phyloP scores from a whole-genome alignment of 1,140 invertebrate species.

The Rhagoletis zephyria region DNA sequence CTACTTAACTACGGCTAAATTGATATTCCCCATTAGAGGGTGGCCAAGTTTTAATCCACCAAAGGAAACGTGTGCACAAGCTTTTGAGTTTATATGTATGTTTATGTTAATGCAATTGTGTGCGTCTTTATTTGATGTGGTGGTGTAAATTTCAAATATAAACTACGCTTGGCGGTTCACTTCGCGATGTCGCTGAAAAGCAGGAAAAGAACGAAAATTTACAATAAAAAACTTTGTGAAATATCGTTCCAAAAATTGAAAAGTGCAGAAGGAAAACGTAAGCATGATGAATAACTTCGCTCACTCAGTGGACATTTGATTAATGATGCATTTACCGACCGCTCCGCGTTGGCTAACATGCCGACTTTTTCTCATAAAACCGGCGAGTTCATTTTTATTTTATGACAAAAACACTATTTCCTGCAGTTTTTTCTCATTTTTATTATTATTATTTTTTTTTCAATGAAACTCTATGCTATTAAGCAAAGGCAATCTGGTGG shows the following conservation, averaged over 20 bases:
- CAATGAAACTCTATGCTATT: constrained; percentile 65
- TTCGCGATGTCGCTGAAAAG: constrained; percentile 10
- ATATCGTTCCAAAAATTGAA: constrained; percentile 40
- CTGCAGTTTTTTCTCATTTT: constrained; percentile 58
- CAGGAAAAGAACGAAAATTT: constrained; percentile 33
- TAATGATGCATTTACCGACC: constrained; percentile 72
- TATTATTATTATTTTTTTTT: constrained; percentile 64
- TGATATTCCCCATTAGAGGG: constrained; percentile 71
- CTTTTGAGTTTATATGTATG: not conserved
- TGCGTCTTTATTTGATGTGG: not conserved
- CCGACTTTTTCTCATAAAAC: constrained; percentile 47
- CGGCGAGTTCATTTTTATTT: constrained; percentile 29
- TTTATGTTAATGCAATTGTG: not conserved
- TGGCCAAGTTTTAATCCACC: constrained; percentile 61
- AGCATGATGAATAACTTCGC: constrained; percentile 71
- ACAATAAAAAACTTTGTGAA: constrained; percentile 38
- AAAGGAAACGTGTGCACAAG: constrained; percentile 29
- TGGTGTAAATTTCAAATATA: constrained; percentile 51
- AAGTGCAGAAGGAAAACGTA: constrained; percentile 47
- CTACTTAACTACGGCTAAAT: constrained; percentile 60
- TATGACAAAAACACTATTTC: constrained; percentile 59
- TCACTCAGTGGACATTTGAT: constrained; percentile 72
- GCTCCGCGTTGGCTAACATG: constrained; percentile 52
- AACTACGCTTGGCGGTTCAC: not conserved
- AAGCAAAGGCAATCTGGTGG: constrained; percentile 70